Percentiles rank a stretch among this genome's conserved stretches.
These are phyloP conservation scores for Mya arenaria DNA, from an alignment of 1,140 invertebrate genomes.

Conservation along the genomic window DNA sequence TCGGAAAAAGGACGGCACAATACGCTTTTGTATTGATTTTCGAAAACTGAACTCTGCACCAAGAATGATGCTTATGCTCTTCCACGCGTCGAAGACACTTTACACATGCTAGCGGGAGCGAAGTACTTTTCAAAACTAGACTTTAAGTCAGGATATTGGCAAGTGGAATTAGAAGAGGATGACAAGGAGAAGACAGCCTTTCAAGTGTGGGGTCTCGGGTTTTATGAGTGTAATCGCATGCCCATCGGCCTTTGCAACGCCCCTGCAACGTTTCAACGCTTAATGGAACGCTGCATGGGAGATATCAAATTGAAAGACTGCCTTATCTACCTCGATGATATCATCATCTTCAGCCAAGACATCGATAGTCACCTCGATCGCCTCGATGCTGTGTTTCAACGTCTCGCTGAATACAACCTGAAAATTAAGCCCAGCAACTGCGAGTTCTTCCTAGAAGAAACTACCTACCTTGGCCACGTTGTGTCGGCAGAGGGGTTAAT, in stretches of 20 bases:
- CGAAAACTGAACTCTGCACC: conserved; percentile 62
- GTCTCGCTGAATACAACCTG: not conserved
- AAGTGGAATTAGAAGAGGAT: conserved; percentile 13
- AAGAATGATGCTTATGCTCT: conserved; percentile 59
- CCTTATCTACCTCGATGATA: conserved; percentile 12
- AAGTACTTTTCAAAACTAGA: conserved; percentile 76
- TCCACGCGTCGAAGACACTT: conserved; percentile 58
- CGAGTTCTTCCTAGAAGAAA: conserved; percentile 23
- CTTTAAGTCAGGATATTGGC: conserved; percentile 59
- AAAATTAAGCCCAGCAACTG: conserved; percentile 4
- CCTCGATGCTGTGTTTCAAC: not conserved
- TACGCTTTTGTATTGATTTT: conserved; percentile 83
- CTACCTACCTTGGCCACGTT: conserved; percentile 58
- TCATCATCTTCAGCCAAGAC: conserved; percentile 6
- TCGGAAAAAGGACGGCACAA: conserved; percentile 79
- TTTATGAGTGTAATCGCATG: conserved; percentile 55
- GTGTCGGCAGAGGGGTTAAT: conserved; percentile 41
- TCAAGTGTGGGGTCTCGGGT: conserved; percentile 30
- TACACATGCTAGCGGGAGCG: conserved; percentile 58
- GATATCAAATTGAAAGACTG: conserved; percentile 5
- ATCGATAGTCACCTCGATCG: conserved; percentile 9
- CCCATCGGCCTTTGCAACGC: conserved; percentile 81
- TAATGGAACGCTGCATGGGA: conserved; percentile 80
- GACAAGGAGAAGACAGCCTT: conserved; percentile 50
- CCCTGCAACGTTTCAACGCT: conserved; percentile 81